Conservation (phyloP, 53 echinoderm and acorn worm species). For the Temnopleurus reevesii region DNA sequence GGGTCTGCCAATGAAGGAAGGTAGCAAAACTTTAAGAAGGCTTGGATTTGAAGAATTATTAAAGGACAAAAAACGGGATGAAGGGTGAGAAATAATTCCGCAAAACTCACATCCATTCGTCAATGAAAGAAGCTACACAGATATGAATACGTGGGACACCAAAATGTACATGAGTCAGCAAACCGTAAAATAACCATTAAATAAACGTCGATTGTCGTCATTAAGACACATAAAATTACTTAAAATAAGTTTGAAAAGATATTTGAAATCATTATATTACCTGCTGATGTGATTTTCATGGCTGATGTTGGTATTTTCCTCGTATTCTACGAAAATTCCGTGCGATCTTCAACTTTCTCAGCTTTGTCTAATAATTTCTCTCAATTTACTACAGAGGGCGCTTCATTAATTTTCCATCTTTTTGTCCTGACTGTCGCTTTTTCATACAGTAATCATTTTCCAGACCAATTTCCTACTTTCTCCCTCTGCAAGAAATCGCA, state of each 20-base stretch:
- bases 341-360: neutral
- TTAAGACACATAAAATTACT: neutral
- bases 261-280: neutral
- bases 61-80: neutral
- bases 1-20: too few species aligned
- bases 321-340: neutral
- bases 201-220: neutral
- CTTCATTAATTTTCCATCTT: neutral
- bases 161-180: neutral
- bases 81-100: too few species aligned
- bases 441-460: neutral
- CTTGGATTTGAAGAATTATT: neutral
- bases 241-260: neutral
- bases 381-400: neutral
- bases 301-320: too few species aligned
- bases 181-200: neutral
- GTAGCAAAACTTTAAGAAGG: too few species aligned
- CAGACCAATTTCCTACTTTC: too few species aligned
- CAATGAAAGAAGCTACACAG: neutral
- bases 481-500: too few species aligned
- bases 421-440: neutral
- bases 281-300: conserved; percentile 19
- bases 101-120: neutral
- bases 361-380: neutral
- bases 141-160: neutral